Conservation (phyloP, 35 echinoderm and acorn worm genomes). For the Patiria miniata region DNA sequence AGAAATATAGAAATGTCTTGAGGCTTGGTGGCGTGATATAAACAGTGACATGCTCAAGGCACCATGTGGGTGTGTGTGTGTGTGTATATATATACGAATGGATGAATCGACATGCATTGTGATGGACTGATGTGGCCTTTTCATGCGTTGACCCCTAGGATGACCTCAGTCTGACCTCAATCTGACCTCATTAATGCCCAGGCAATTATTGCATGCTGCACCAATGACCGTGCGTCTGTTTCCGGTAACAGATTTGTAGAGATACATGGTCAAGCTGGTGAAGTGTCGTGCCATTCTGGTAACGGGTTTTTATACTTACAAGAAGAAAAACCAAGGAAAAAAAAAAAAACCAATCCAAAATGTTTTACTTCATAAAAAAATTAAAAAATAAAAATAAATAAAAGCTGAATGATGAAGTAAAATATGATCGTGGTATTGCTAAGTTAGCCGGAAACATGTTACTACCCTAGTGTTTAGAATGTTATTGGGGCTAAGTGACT, state of each 20-base stretch:
- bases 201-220: background rate
- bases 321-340: too few relatives aligned
- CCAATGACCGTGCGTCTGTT: background rate
- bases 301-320: background rate
- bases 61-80: background rate
- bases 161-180: background rate
- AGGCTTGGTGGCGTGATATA: background rate
- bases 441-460: too few relatives aligned
- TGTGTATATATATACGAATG: background rate
- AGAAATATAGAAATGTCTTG: background rate
- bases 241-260: background rate
- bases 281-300: background rate
- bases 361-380: too few relatives aligned
- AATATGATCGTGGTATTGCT: too few relatives aligned
- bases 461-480: too few relatives aligned
- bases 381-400: too few relatives aligned
- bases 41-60: background rate
- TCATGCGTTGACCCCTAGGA: conserved; percentile 20
- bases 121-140: background rate
- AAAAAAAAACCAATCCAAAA: too few relatives aligned
- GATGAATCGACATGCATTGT: background rate
- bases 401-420: too few relatives aligned
- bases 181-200: background rate
- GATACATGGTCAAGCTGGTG: background rate
- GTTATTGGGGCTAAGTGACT: too few relatives aligned